Evolutionary conservation across 2,113 vertebrate species (phyloP), one percentile per base, ranked within the genome.

Genomic region (Chloebia gouldiae): DNA sequence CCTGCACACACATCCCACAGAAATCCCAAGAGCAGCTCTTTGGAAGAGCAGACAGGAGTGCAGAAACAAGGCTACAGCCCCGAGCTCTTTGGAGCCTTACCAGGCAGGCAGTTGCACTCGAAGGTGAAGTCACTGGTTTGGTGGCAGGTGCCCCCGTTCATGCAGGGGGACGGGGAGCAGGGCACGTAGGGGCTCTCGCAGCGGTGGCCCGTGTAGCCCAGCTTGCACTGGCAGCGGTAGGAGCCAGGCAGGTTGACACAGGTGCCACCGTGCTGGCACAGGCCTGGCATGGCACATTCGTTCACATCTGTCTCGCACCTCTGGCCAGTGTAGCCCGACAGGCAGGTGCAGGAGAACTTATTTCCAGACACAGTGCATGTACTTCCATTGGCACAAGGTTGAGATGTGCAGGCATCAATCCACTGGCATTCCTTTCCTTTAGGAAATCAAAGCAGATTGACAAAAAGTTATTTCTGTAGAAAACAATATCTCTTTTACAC

Each of bases 101-200:
- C 99, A 97, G 99, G 99, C 59, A 99, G 98, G 80, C 99, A 99
- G 98, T 98, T 99, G 97, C 99, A 99, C 33, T 98, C 98, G 87
- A 99, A 99, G 95, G 94, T 97, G 84, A 97, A 98, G 86, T 99
- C 99, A 2, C 98, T 97, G 11, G 96, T 99, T 28, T 97, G 98
- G 42, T 98, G 98, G 91, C 99, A 99, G 83, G 99, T 99, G 71
- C 99, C 99, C 76, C 99, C 99, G 6, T 99, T 99, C 56, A 98
- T 96, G 76, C 99, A 99, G 1, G 99, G 99, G 0, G 99, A 99
- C 0, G 99, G 99, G 2, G 98, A 98, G 59, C 99, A 99, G 0
- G 99, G 99, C 85, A 98, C 86, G 5, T 99, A 99, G 0, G 91
- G 66, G 14, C 97, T 99, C 86, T 99, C 98, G 15, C 99, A 99